Evolutionary conservation across 2,888 invertebrate species (phyloP), one percentile per base, ranked within the genome.

Genomic region (Mactromeris polynyma): DNA sequence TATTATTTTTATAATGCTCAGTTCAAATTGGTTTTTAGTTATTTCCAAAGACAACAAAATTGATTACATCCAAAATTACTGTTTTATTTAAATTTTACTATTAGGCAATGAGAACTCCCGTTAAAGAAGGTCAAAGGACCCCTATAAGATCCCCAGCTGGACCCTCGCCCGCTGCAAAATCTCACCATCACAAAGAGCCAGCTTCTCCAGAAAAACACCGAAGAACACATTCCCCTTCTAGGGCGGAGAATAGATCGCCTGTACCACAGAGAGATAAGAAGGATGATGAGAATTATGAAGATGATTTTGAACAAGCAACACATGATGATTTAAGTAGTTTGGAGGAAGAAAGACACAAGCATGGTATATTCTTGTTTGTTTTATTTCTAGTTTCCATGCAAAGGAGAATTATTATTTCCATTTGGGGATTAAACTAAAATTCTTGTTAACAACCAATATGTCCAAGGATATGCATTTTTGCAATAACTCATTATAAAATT

Each of bases 281-380:
- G 33, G 69, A n/a, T 26, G 93, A 73, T 11, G 93, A 89, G 21
- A 93, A 93, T 11, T 94, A 95, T 86, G 92, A 92, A n/a, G 95
- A 95, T 82, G 93, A 93, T 69, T 95, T 95, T 91, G 94, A 95
- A 73, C 93, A 92, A 46, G 93, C 88, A 54, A 95, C 95, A 2
- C 94, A 94, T 78, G 94, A 95, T 82, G 92, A 94, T 85, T 90
- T 94, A 33, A 93, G 93, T 88, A 95, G 95, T 86, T 81, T 95
- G 26, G 93, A 92, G 36, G 94, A 94, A 36, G 92, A 92, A 3
- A 73, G 36, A 77, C 81, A 92, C n/a, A 90, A 83, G 83, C 90
- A 90, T n/a, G 87, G 85, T 92, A 86, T 54, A 42, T 46, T 9
- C 46, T n/a, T 46, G 46, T n/a, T n/a, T n/a, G n/a, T n/a, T n/a